Base-by-base conservation (phyloP, 2,888 invertebrate genomes). In the Coleophora flavipennella region DNA sequence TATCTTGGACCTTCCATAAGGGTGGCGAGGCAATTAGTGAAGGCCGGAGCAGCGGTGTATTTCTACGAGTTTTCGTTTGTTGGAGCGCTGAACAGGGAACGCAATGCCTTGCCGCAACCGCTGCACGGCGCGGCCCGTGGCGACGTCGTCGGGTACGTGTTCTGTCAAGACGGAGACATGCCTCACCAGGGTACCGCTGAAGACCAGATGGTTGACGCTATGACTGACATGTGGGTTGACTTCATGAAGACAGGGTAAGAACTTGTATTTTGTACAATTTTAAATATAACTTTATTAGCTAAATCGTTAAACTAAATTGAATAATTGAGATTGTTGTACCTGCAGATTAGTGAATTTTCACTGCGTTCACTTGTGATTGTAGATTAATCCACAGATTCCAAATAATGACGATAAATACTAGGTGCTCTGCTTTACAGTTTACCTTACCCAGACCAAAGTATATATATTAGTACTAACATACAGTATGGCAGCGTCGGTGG, bases 41-140 rank as follows among this genome's bases (percentile, higher is more conserved):
- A 51, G 13, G 60, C 61, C 9, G 76, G 74, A 2, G 75, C 80
- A 0, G 79, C 74, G 0, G 85, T 88, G 1, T 88, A 78, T 47
- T 71, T 88, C 50, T 88, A 87, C 50, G 85, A 88, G 47, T 88
- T 88, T 52, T 72, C 80, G 8, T 88, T 79, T 42, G 79, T 84
- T 13, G 86, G 87, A 3, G 55, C 67, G 2, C 50, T 86, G 42
- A 86, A 86, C 9, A 59, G 75, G 26, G 83, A 81, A 42, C 68
- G 81, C 37, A 60, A 67, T 6, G 62, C 79, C 48, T 41, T 85
- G 46, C 61, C 33, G 2, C 63, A 64, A 3, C 62, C 73, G 3
- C 46, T 62, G 12, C 41, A 57, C 1, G 88, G 87, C 0, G 86
- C 87, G 3, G 84, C 81, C 25, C 80, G 85, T 33, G 87, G 87